Evolutionary conservation across 2,888 invertebrate species (phyloP), one percentile per base, ranked within the genome.

Genomic region (Leptogaster cylindrica): DNA sequence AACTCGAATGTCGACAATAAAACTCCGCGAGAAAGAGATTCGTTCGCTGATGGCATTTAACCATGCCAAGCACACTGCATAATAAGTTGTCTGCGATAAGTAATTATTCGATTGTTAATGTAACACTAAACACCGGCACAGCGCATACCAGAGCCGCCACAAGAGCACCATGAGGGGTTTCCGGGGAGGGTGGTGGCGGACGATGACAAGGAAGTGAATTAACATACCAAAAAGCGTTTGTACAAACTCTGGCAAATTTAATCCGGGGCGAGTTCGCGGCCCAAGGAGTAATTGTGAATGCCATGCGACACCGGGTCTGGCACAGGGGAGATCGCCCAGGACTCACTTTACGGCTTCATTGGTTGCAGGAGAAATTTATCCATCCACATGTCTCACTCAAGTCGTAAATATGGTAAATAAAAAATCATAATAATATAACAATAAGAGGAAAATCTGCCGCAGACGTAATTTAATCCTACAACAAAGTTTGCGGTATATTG

Each of bases 81-180:
- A 64, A 64, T 64, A 64, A 46, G 46, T 64, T 48, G 64, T 48
- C 64, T 46, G 33, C 48, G 33, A 44, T 46, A 63, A 46, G 48
- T 64, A 64, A 64, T 64, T 64, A 48, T 64, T 33, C 48, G 48
- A 64, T 64, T 64, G 48, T 64, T 64, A 64, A 64, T 64, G 64
- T 64, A 33, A 18, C 64, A 48, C 31, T 48, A 64, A 64, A 64
- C 48, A 64, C 64, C 33, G n/a, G 48, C 64, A 18, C 14, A 28
- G 48, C 31, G 18, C 31, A 20, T 33, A n/a, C 31, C 33, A 14
- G 48, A 7, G 48, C 14, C n/a, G n/a, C n/a, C n/a, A n/a, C n/a
- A n/a, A n/a, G n/a, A n/a, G n/a, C n/a, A n/a, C n/a, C n/a, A n/a
- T n/a, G n/a, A n/a, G n/a, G n/a, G n/a, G n/a, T n/a, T n/a, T n/a